These are phyloP conservation scores for Oxystoma pomonae DNA, from an alignment of 2,888 invertebrate species.

Conservation along the genomic window DNA sequence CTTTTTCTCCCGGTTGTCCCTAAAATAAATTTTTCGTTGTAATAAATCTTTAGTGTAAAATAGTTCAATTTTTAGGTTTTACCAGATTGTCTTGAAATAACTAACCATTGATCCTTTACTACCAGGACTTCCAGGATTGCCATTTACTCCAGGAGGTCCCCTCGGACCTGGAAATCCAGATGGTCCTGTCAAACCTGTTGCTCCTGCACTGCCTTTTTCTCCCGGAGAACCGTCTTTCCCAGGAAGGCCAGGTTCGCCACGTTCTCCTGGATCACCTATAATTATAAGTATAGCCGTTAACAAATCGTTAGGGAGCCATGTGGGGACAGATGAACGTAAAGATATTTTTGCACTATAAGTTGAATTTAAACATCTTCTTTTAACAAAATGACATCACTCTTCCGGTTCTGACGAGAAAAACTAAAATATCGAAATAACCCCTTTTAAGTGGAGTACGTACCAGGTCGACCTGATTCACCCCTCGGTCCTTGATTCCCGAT, in stretches of 20 bases:
- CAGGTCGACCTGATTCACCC: conserved; percentile 75
- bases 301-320: too few relatives aligned
- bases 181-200: conserved; percentile 66
- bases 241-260: conserved; percentile 68
- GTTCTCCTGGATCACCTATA: conserved; percentile 64
- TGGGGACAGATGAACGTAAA: too few relatives aligned
- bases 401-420: too few relatives aligned
- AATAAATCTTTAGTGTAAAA: too few relatives aligned
- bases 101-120: conserved; percentile 70
- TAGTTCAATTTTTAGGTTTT: too few relatives aligned
- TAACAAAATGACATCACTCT: too few relatives aligned
- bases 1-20: conserved; percentile 76
- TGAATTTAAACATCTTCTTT: too few relatives aligned
- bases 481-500: conserved; percentile 77
- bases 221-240: conserved; percentile 79
- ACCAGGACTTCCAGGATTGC: conserved; percentile 70
- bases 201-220: conserved; percentile 75
- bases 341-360: too few relatives aligned
- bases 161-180: conserved; percentile 81
- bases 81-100: conserved; percentile 14
- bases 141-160: conserved; percentile 70
- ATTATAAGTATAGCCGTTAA: too few relatives aligned
- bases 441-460: too few relatives aligned
- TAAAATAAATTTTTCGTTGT: conserved; percentile 36
- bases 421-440: too few relatives aligned